A percentile compares a stretch with the other conserved stretches of the same genome.
These are phyloP conservation scores for Myripristis jacobus DNA, from an alignment of 2,797 vertebrate genomes.

Conservation along the genomic window DNA sequence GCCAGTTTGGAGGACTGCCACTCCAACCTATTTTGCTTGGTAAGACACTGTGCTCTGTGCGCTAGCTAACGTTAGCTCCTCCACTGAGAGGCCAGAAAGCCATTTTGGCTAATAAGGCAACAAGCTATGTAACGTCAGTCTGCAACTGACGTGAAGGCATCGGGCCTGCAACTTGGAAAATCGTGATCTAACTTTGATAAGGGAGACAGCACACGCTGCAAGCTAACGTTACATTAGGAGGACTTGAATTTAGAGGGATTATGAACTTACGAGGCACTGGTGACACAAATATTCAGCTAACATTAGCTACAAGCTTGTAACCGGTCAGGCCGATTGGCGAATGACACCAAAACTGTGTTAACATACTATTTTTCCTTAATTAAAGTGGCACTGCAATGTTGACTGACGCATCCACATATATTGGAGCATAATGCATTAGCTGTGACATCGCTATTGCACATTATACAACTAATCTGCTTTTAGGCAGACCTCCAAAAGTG, in stretches of 20 bases:
- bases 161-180: slow-evolving; percentile 73
- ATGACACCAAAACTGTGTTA: slow-evolving; percentile 24
- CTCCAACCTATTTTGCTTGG: slow-evolving; percentile 99
- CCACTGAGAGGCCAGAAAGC: slow-evolving; percentile 78
- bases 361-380: background rate
- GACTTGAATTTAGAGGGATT: background rate
- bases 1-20: slow-evolving; percentile 99
- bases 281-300: slow-evolving; percentile 18
- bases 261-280: slow-evolving; percentile 33
- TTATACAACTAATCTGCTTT: background rate
- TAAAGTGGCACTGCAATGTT: background rate
- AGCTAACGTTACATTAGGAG: background rate
- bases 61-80: slow-evolving; percentile 77
- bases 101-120: slow-evolving; percentile 84
- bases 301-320: slow-evolving; percentile 40
- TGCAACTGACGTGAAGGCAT: slow-evolving; percentile 77
- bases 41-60: slow-evolving; percentile 81
- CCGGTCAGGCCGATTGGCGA: slow-evolving; percentile 48
- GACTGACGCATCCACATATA: background rate
- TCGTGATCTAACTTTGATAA: slow-evolving; percentile 70
- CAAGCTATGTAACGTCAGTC: slow-evolving; percentile 82
- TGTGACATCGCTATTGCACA: background rate
- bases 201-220: slow-evolving; percentile 30
- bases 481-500: background rate
- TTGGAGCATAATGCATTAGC: background rate